Conservation (phyloP, 2,888 invertebrate species). For the Lysandra coridon region DNA sequence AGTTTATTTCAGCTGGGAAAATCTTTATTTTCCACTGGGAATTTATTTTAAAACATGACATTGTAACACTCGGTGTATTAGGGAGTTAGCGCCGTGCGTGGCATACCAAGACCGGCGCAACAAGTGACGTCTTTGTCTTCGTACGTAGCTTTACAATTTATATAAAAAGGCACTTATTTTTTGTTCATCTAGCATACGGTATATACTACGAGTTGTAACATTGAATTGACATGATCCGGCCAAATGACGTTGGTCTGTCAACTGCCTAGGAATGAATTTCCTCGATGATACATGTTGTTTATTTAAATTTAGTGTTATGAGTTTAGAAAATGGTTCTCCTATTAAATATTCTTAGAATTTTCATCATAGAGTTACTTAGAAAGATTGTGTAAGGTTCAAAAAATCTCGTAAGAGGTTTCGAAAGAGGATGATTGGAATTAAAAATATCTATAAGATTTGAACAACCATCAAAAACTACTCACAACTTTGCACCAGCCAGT, state of each 20-base stretch:
- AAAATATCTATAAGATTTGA: neutral
- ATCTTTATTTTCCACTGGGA: conserved; percentile 39
- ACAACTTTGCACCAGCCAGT: neutral
- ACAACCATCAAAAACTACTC: neutral
- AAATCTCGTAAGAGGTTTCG: neutral
- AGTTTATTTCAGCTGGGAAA: conserved; percentile 13
- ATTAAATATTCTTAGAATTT: too few species aligned
- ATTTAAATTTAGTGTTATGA: too few species aligned
- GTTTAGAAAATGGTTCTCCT: too few species aligned
- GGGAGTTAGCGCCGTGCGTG: conserved; percentile 51
- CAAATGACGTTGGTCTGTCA: too few species aligned
- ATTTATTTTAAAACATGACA: conserved; percentile 47
- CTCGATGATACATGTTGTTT: too few species aligned
- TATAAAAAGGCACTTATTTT: neutral
- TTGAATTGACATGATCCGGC: too few species aligned
- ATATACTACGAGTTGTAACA: too few species aligned
- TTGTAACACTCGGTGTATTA: conserved; percentile 30
- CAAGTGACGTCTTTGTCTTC: conserved; percentile 57
- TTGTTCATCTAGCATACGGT: too few species aligned
- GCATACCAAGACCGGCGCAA: conserved; percentile 57
- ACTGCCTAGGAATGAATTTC: too few species aligned
- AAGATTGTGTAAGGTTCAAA: too few species aligned
- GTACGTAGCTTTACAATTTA: conserved; percentile 1
- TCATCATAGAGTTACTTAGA: too few species aligned
- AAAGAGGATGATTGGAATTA: neutral